Base-by-base conservation (phyloP, 2,113 vertebrate species). In the Macquaria ambigua region DNA sequence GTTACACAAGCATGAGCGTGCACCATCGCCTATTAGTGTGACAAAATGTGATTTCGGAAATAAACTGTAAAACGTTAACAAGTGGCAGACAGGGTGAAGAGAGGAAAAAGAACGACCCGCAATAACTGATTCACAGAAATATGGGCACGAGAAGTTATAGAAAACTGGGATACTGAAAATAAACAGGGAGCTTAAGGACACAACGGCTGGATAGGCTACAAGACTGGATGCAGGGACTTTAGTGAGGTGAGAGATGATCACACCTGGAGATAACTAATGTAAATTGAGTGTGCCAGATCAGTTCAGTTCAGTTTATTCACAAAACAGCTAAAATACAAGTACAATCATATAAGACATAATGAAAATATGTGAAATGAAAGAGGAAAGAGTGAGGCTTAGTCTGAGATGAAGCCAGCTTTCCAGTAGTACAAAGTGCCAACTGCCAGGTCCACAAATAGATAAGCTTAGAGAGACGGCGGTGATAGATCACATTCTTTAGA, bases 381-480 rank as follows among this genome's bases (percentile, higher is more conserved):
- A 59, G 39, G 48, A 52, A 23, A 50, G 50, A 67, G 34, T 5
- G 56, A 80, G n/a, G 62, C 58, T 77, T 59, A 2, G 16, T 23
- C 0, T 37, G 28, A 84, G 43, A 81, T 58, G 16, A 82, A 23
- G 11, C 10, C 23, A 59, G 81, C 58, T 81, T 63, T 67, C 43
- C 80, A 25, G 34, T 34, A 34, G 34, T 34, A 34, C 4, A n/a
- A 8, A 55, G 18, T 16, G 63, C 14, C 41, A 71, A 63, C 31
- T 61, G 53, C 31, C 28, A 39, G 34, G 18, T 71, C 25, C 8
- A 18, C 48, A 89, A 73, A 85, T 77, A 85, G 71, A 85, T 8
- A 3, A 8, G 83, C 69, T 85, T 50, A 78, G 39, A 50, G 25
- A 79, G 31, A 66, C 15, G 16, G 58, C 4, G 0, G 59, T 23